Percentiles rank a stretch among this genome's conserved stretches.
phyloP scores from a whole-genome alignment of 2,797 vertebrate species.

The Peromyscus aztecus region DNA sequence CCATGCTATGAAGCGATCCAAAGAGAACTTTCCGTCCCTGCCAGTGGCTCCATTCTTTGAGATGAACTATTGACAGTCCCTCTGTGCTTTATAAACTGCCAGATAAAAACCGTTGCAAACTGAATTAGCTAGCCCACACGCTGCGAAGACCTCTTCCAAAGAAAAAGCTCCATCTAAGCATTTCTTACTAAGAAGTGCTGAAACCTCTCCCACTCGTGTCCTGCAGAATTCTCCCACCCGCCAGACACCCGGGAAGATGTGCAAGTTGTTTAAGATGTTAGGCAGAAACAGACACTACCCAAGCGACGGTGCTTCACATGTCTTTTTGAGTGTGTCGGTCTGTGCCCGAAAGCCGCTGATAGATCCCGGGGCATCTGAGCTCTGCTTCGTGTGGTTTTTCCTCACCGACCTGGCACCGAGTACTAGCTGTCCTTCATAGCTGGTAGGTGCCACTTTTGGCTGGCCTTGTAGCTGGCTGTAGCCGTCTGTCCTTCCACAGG shows the following conservation, averaged over 20 bases:
- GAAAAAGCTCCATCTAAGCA: constrained; percentile 70
- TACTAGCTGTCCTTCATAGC: not conserved
- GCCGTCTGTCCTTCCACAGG: constrained; percentile 78
- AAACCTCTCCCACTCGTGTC: not conserved
- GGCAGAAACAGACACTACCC: not conserved
- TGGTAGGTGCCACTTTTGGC: constrained; percentile 82
- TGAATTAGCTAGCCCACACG: constrained; percentile 79
- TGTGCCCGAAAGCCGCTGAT: constrained; percentile 51
- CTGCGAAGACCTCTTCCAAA: constrained; percentile 68
- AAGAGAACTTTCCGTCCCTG: not conserved
- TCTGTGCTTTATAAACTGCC: constrained; percentile 65
- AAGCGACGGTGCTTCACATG: not conserved
- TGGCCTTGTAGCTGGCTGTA: constrained; percentile 81
- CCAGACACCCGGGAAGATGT: not conserved
- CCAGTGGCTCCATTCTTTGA: constrained; percentile 5
- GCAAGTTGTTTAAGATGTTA: not conserved
- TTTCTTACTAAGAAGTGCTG: constrained; percentile 65
- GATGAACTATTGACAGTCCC: constrained; percentile 40
- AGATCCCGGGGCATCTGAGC: constrained; percentile 60
- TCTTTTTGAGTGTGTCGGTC: not conserved
- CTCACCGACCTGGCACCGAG: constrained; percentile 46
- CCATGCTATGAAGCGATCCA: not conserved
- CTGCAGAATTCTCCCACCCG: not conserved
- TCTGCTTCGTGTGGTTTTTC: constrained; percentile 63
- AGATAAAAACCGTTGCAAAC: constrained; percentile 64